Evolutionary conservation across 1,140 invertebrate species (phyloP).

Genomic region (Phocides pigmalion): DNA sequence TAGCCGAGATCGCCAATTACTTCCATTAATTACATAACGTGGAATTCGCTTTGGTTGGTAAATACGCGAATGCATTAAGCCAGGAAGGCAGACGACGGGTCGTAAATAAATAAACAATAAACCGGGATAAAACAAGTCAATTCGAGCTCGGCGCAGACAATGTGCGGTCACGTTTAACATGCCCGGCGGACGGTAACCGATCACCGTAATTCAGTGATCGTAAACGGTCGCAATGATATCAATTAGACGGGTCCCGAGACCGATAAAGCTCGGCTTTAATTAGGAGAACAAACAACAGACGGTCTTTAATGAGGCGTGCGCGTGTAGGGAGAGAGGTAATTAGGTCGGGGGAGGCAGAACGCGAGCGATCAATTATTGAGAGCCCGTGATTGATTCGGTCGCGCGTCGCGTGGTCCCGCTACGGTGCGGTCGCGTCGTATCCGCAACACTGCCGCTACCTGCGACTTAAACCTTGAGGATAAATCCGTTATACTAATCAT

Average conservation of each 20-base stretch:
- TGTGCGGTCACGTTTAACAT: slow-evolving; percentile 76
- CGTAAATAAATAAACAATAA: slow-evolving; percentile 81
- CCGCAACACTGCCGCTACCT: slow-evolving; percentile 23
- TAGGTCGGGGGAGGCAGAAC: slow-evolving; percentile 60
- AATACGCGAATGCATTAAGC: slow-evolving; percentile 24
- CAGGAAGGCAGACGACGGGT: slow-evolving; percentile 36
- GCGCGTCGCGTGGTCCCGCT: slow-evolving; percentile 21
- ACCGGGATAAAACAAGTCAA: slow-evolving; percentile 75
- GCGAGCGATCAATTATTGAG: slow-evolving; percentile 71
- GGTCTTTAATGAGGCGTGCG: slow-evolving; percentile 76
- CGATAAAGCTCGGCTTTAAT: slow-evolving; percentile 80
- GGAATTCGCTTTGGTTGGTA: slow-evolving; percentile 18
- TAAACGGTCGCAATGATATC: slow-evolving; percentile 80
- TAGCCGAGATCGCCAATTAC: slow-evolving; percentile 6
- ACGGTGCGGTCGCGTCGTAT: slow-evolving; percentile 43
- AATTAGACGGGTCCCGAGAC: slow-evolving; percentile 72
- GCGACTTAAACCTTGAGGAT: slow-evolving; percentile 13
- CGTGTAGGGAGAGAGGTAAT: slow-evolving; percentile 66
- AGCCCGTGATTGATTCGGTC: slow-evolving; percentile 66
- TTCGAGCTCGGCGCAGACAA: slow-evolving; percentile 63
- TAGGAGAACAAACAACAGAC: slow-evolving; percentile 81
- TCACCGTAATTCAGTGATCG: slow-evolving; percentile 77
- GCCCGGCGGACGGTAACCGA: slow-evolving; percentile 63
- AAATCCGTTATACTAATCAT: too few relatives aligned
- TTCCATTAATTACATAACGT: slow-evolving; percentile 6